Evolutionary conservation across 1,140 invertebrate species (phyloP), one percentile per base, ranked within the genome.

Genomic region (Hypothenemus hampei): DNA sequence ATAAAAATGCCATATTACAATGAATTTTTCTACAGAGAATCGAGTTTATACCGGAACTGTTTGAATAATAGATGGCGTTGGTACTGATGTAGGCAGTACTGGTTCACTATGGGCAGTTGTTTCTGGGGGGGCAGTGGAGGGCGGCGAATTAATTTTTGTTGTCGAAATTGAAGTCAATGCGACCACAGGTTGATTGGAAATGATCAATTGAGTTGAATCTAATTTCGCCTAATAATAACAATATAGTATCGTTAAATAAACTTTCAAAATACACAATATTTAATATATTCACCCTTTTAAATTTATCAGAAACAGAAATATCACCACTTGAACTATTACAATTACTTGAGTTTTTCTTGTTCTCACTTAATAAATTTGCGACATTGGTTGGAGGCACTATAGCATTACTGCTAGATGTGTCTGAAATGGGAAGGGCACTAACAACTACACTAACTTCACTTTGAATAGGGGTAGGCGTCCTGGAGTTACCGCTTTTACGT

Each of bases 261-360:
- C 26, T 31, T 31, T 31, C 35, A 37, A 16, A 37, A 37, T n/a
- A n/a, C n/a, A 37, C 35, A 3, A 31, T 3, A 31, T 16, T 37
- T 55, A n/a, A n/a, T n/a, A n/a, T n/a, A n/a, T n/a, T n/a, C n/a
- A 67, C 68, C 63, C 66, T 69, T 58, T 69, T 69, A 11, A 58
- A 31, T 49, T 69, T 69, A 21, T 69, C 68, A 19, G n/a, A n/a
- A n/a, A 41, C 11, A 37, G 49, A 21, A 48, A 11, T 58, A 36
- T 67, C 65, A 49, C 41, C 45, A 54, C 29, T n/a, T n/a, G n/a
- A n/a, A n/a, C n/a, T n/a, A n/a, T n/a, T n/a, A n/a, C n/a, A 37
- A 52, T 39, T 57, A 46, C 37, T 19, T 50, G 22, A 49, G 45
- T 57, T 54, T 22, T 59, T 65, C 40, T 62, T 64, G 23, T 52